Evolutionary conservation across 2,888 invertebrate species (phyloP).

Genomic region (Aleiodes testaceus): DNA sequence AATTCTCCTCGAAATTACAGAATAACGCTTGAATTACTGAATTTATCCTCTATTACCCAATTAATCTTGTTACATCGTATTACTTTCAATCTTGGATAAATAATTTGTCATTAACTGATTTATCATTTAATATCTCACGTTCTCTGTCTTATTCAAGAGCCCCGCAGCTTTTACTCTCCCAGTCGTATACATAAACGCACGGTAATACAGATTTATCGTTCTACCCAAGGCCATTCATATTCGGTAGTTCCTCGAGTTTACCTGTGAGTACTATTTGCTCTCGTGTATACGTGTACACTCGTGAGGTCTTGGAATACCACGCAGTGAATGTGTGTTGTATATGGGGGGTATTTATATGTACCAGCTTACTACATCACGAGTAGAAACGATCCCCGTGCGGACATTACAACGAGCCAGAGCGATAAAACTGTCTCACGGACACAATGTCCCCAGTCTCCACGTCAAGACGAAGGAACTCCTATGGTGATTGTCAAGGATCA

Average conservation of each 20-base stretch:
- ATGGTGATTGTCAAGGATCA: conserved; percentile 28
- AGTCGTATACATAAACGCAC: conserved; percentile 20
- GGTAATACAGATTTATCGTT: conserved; percentile 48
- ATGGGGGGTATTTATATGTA: conserved; percentile 18
- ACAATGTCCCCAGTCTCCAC: conserved; percentile 32
- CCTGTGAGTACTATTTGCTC: not conserved
- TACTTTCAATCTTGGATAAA: not conserved
- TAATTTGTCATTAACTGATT: conserved; percentile 17
- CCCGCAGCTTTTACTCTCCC: not conserved
- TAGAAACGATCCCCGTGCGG: conserved; percentile 48
- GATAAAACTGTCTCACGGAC: conserved; percentile 46
- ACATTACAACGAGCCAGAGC: conserved; percentile 47
- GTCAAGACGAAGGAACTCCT: conserved; percentile 35
- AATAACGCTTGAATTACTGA: no score
- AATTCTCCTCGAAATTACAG: not conserved
- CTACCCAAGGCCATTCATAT: conserved; percentile 47
- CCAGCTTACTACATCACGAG: conserved; percentile 43
- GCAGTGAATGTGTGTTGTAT: not conserved
- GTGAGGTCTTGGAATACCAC: not conserved
- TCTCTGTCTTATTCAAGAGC: conserved; percentile 2
- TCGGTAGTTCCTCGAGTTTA: conserved; percentile 39
- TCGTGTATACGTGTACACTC: not conserved
- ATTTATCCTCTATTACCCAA: not conserved
- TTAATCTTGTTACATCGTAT: not conserved
- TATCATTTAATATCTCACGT: not conserved